A percentile compares a stretch with the other conserved stretches of the same genome.
These are phyloP conservation scores for Acrossocheilus wenchowensis DNA, from an alignment of 2,797 vertebrate genomes.

Conservation along the genomic window DNA sequence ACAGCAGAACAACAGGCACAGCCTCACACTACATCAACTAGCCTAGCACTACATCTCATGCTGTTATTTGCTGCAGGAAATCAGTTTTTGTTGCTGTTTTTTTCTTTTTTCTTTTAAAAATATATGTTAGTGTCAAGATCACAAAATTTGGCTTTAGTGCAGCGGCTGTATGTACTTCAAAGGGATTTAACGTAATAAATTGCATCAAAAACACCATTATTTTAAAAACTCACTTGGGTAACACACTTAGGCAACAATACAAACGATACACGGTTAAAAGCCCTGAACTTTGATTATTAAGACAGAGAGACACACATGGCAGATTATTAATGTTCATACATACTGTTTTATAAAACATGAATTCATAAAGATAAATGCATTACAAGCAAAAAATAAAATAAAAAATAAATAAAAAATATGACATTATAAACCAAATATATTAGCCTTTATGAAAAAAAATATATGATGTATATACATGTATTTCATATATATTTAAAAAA, in stretches of 20 bases:
- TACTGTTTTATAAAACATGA: conserved; percentile 37
- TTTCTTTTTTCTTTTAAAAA: background rate
- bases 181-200: conserved; percentile 33
- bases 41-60: conserved; percentile 41
- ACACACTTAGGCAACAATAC: conserved; percentile 49
- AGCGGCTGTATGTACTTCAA: conserved; percentile 21
- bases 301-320: conserved; percentile 43
- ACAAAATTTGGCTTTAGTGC: conserved; percentile 33
- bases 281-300: conserved; percentile 48
- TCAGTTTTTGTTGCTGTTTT: conserved; percentile 1
- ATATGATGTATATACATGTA: conserved; percentile 31
- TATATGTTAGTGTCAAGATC: conserved; percentile 28
- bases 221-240: conserved; percentile 32
- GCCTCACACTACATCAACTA: conserved; percentile 37
- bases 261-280: conserved; percentile 32
- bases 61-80: conserved; percentile 43
- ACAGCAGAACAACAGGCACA: conserved; percentile 29
- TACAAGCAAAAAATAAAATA: background rate
- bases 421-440: background rate
- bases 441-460: conserved; percentile 28
- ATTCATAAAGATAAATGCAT: conserved; percentile 20
- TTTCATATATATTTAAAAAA: conserved; percentile 9
- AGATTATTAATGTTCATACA: conserved; percentile 25
- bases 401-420: background rate
- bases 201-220: conserved; percentile 44